Evolutionary conservation across 1,140 invertebrate genomes (phyloP).

Genomic region (Hyphantria cunea): DNA sequence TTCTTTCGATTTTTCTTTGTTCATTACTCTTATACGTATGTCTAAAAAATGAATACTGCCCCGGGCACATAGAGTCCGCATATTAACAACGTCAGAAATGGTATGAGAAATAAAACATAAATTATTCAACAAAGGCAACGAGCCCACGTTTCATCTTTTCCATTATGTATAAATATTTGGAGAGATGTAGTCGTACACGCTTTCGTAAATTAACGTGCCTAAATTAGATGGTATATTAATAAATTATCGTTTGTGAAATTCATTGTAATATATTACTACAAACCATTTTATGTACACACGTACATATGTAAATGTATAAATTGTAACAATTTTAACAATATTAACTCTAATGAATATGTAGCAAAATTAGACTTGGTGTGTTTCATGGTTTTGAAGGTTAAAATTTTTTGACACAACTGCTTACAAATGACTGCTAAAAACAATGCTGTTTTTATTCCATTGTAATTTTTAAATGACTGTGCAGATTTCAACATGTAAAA

Average conservation of each 20-base stretch:
- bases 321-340: too few relatives aligned
- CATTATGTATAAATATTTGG: conserved; percentile 69
- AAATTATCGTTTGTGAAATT: conserved; percentile 22
- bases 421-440: too few relatives aligned
- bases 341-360: too few relatives aligned
- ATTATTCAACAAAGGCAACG: conserved; percentile 69
- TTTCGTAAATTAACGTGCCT: conserved; percentile 60
- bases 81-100: conserved; percentile 48
- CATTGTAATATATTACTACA: conserved; percentile 11
- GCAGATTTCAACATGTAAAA: too few relatives aligned
- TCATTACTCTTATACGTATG: conserved; percentile 29
- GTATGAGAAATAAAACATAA: conserved; percentile 66
- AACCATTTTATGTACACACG: background rate
- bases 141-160: conserved; percentile 68
- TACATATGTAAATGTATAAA: background rate
- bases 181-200: conserved; percentile 56
- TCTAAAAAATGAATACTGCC: conserved; percentile 46
- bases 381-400: too few relatives aligned
- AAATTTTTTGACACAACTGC: too few relatives aligned
- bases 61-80: conserved; percentile 41
- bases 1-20: conserved; percentile 21
- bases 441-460: too few relatives aligned
- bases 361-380: too few relatives aligned
- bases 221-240: conserved; percentile 20
- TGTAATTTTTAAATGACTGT: too few relatives aligned